Base-by-base conservation (phyloP, 2,113 vertebrate genomes). In the Tautogolabrus adspersus region DNA sequence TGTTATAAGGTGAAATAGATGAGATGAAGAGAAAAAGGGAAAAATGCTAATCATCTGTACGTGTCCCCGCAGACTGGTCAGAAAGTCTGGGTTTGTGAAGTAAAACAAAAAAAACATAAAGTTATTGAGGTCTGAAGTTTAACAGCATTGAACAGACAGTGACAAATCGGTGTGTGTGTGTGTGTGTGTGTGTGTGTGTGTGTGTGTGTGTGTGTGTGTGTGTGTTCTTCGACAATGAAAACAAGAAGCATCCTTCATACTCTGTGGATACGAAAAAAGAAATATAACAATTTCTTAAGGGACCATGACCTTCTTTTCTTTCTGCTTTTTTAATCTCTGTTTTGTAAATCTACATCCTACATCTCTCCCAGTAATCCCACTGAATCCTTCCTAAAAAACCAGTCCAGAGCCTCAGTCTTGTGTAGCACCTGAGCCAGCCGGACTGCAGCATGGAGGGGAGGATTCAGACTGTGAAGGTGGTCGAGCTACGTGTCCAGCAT, bases 401-500 rank as follows among this genome's bases (percentile, higher is more conserved):
- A 46, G 47, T 19, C 40, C 57, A 46, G 6, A 64, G 54, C 56
- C 65, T 58, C 34, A 21, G 60, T 64, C 49, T 81, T 65, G 72
- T 72, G 68, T 34, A 34, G 22, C 22, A 68, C 78, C 55, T 66
- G 40, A 76, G 80, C 71, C 58, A 63, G 72, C 62, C 79, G 67
- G 47, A 62, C 42, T 15, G 85, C 70, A 64, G 26, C 44, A n/a
- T 11, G 54, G 30, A 70, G 46, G 64, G 66, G 59, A 55, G 72
- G 68, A 44, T 74, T 65, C 65, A 79, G 70, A 82, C 75, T 81
- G 62, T 75, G 77, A 74, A 77, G 77, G 73, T 77, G 82, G 61
- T 75, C 77, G 62, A 38, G 51, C 23, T 83, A 89, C 87, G 82
- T 92, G 89, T 85, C 80, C 79, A 46, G 89, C 87, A 89, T 90